Base-by-base conservation (phyloP, 2,888 invertebrate genomes). In the Athetis lepigone region DNA sequence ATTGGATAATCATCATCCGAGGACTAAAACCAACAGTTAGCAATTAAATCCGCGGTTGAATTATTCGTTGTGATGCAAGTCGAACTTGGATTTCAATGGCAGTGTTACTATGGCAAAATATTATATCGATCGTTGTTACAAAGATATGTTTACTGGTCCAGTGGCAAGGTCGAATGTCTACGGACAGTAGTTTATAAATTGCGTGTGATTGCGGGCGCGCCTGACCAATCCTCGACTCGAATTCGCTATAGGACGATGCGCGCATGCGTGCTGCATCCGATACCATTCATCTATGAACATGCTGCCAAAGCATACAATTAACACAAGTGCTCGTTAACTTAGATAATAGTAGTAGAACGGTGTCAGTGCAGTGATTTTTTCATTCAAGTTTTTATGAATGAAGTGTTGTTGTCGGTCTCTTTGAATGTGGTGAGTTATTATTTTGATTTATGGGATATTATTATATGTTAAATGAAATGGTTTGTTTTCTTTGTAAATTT, bases 121-220 rank as follows among this genome's bases (percentile, higher is more conserved):
- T 75, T 72, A 63, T 58, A 77, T 66, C 59, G 57, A 67, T 64
- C 52, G 57, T 56, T 40, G 67, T 60, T 45, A 55, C 37, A 13
- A 50, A 73, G 70, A 45, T 56, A 80, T 60, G 58, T 45, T 68
- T 71, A 74, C 74, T 83, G 79, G 79, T 82, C 83, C 82, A 80
- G 81, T 80, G 67, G 70, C 86, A 87, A 89, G 90, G 90, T 75
- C 88, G 82, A 68, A 64, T 57, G 79, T 73, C 77, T 72, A 77
- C 70, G 59, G 76, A 65, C 76, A 72, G 75, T 82, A 83, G 86
- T 79, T 87, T 88, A 33, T 33, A 86, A 81, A 88, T 87, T 84
- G 87, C 84, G 79, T 82, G 81, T 77, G 36, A 71, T 52, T 58
- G 65, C 67, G 83, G 64, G 76, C 81, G 85, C 87, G 80, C 84